Base-by-base conservation (phyloP, 2,888 invertebrate genomes). In the Craniophora ligustri region DNA sequence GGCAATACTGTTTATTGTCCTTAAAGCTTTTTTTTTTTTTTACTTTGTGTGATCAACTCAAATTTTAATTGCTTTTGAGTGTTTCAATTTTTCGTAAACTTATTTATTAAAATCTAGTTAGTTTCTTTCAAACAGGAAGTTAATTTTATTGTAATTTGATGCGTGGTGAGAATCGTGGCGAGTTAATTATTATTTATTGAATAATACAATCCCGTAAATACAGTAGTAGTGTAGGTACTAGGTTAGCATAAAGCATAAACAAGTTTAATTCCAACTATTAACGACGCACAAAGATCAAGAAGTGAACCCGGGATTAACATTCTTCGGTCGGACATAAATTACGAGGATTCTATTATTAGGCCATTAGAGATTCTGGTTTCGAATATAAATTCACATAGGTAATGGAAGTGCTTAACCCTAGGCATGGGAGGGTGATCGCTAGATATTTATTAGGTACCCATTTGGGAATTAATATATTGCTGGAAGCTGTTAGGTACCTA, bases 311-410 rank as follows among this genome's bases (percentile, higher is more conserved):
- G 30, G 21, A 64, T 61, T 68, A 65, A 51, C 41, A 57, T 61
- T 56, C 56, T 48, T 48, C 45, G 48, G 32, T 31, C 47, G 35
- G 41, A 11, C 35, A 42, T 26, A 34, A 40, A 34, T 46, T 40
- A 42, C 46, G 36, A 40, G 44, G 55, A 55, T 64, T 57, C 54
- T 64, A 58, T 69, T 72, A 61, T 48, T 54, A 53, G 44, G 30
- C 60, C 40, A 69, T 71, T 71, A 60, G 45, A 14, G 53, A 50
- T 58, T 63, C 50, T 36, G 15, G 14, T 51, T 46, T 5, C 26
- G 51, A 40, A 61, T 39, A 70, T 70, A 72, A 70, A 72, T 72
- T 48, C 63, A 38, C 49, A 32, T 72, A n/a, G n/a, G 26, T 26
- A 58, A 60, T 63, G 56, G 60, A 51, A 56, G 45, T 49, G 18